Conservation (phyloP, 2,888 invertebrate species). For the Drosophila yooni region DNA sequence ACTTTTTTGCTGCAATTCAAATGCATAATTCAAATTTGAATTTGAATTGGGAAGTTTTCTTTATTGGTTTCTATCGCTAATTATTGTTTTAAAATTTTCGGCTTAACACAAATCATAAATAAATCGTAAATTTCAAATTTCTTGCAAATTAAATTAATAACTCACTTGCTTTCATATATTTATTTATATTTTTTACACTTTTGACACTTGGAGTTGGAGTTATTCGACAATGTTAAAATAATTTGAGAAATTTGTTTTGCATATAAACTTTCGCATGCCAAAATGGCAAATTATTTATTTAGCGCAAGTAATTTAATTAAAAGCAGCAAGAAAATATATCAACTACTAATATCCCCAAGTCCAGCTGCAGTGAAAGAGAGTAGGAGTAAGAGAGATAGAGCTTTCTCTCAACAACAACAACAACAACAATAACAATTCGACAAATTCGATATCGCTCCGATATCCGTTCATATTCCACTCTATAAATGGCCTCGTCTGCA, state of each 20-base stretch:
- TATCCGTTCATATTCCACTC: constrained; percentile 1
- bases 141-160: neutral
- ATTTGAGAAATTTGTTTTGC: neutral
- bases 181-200: neutral
- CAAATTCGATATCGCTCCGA: constrained; percentile 13
- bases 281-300: neutral
- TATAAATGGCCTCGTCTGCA: constrained; percentile 62
- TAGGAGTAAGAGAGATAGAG: constrained; percentile 27
- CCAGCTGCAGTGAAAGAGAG: neutral
- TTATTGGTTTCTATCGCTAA: neutral
- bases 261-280: neutral
- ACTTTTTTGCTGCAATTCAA: constrained; percentile 26
- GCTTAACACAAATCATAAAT: neutral
- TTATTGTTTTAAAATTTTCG: neutral
- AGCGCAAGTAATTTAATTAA: neutral
- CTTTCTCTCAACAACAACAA: constrained; percentile 49
- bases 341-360: constrained; percentile 4
- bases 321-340: neutral
- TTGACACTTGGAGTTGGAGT: neutral
- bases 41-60: neutral
- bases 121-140: neutral
- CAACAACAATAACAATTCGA: neutral
- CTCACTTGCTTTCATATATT: neutral
- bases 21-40: constrained; percentile 36
- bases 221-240: neutral